Conservation (phyloP, 2,113 vertebrate genomes). For the Megatriorchis doriae region DNA sequence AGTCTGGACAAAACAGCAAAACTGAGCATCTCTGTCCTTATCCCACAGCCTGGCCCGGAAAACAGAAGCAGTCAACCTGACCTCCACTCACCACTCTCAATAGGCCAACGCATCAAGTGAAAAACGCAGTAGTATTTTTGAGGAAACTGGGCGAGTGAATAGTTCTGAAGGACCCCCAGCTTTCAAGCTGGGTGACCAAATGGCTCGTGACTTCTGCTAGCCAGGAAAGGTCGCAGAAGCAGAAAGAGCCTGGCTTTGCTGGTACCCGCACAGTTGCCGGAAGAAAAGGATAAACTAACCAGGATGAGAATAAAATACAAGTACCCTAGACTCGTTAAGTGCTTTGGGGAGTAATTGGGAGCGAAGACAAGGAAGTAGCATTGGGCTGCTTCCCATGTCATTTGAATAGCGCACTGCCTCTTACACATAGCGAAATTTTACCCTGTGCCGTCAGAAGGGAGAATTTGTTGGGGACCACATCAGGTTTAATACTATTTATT, state of each 20-base stretch:
- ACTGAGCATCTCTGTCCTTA: background rate
- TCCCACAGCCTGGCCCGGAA: background rate
- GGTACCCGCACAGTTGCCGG: fast-evolving
- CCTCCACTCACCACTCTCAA: background rate
- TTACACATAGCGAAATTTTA: background rate
- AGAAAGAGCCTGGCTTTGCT: background rate
- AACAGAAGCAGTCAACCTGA: background rate
- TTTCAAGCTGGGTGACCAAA: background rate
- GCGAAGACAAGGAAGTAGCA: background rate
- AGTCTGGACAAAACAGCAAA: background rate
- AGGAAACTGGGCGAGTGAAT: background rate
- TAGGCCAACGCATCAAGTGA: background rate
- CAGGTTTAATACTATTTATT: background rate
- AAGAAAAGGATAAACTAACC: background rate
- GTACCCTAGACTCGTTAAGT: background rate
- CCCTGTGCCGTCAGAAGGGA: background rate
- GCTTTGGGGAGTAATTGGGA: background rate
- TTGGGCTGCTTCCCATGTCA: background rate
- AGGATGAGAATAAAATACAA: background rate
- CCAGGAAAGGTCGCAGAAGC: background rate
- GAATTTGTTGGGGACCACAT: background rate
- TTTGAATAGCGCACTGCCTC: background rate
- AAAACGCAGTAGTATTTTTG: background rate
- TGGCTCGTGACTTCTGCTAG: background rate
- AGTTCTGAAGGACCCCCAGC: background rate